Percentiles rank a stretch among this genome's conserved stretches.
Conservation (phyloP, 2,888 invertebrate genomes). For the Drosophila birchii region DNA sequence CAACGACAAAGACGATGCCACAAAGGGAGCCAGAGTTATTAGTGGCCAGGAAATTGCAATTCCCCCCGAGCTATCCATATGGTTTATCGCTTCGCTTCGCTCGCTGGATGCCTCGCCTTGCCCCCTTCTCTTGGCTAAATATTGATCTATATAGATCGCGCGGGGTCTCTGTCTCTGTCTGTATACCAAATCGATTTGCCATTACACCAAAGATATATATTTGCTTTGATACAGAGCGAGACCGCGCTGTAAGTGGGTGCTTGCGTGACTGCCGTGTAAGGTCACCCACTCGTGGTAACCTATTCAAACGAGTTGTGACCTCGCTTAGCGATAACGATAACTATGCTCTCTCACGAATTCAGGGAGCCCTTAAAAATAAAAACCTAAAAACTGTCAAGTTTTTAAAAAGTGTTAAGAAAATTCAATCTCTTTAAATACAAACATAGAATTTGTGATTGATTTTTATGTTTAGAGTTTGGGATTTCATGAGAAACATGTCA, state of each 20-base stretch:
- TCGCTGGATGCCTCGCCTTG: slow-evolving; percentile 13
- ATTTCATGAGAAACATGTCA: too few species aligned
- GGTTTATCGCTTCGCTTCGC: slow-evolving; percentile 56
- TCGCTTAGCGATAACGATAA: slow-evolving; percentile 39
- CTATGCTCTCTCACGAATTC: slow-evolving; percentile 57
- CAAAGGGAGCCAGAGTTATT: slow-evolving; percentile 37
- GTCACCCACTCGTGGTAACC: slow-evolving; percentile 46
- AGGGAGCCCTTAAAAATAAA: neutral
- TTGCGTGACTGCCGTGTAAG: slow-evolving; percentile 59
- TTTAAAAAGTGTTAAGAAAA: slow-evolving; percentile 52
- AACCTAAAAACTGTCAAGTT: slow-evolving; percentile 6
- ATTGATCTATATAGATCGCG: slow-evolving; percentile 56
- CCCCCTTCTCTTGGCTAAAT: slow-evolving; percentile 46
- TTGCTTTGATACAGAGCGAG: neutral
- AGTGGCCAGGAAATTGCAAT: slow-evolving; percentile 63
- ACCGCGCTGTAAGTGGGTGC: slow-evolving; percentile 16
- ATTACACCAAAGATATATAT: slow-evolving; percentile 10
- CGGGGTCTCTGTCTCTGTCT: slow-evolving; percentile 17
- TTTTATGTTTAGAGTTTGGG: too few species aligned
- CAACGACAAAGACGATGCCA: slow-evolving; percentile 12
- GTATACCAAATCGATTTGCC: slow-evolving; percentile 41
- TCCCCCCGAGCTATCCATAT: slow-evolving; percentile 55
- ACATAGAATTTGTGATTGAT: too few species aligned
- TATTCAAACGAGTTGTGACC: slow-evolving; percentile 37
- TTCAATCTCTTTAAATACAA: neutral